A percentile compares a stretch with the other conserved stretches of the same genome.
These are phyloP conservation scores for Drosophila saltans DNA, from an alignment of 1,140 invertebrate species.

Conservation along the genomic window DNA sequence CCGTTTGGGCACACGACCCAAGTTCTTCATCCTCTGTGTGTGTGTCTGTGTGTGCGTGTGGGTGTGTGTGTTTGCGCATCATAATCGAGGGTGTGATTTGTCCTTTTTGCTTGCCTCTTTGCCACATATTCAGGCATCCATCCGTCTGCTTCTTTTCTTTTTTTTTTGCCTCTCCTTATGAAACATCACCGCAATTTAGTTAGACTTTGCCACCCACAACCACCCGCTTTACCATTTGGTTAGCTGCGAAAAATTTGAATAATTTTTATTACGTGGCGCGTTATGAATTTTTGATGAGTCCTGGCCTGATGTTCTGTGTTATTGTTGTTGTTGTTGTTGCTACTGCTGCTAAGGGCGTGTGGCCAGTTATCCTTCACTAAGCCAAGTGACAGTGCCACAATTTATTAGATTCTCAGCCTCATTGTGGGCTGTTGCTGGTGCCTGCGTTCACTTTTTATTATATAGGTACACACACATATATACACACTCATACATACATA, in stretches of 20 bases:
- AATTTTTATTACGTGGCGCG: constrained; percentile 82
- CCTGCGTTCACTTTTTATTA: constrained; percentile 23
- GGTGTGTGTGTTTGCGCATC: constrained; percentile 54
- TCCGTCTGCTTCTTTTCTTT: neutral
- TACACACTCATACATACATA: neutral
- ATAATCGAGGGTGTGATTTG: constrained; percentile 82
- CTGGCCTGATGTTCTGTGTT: constrained; percentile 30
- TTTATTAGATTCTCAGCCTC: constrained; percentile 81
- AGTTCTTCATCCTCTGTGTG: constrained; percentile 17
- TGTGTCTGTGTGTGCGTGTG: neutral
- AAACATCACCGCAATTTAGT: constrained; percentile 80
- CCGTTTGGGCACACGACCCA: constrained; percentile 71
- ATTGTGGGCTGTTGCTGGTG: constrained; percentile 48
- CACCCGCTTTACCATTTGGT: constrained; percentile 20
- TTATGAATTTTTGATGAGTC: constrained; percentile 82
- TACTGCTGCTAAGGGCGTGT: constrained; percentile 54
- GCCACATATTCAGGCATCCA: constrained; percentile 38
- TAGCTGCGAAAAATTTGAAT: constrained; percentile 81
- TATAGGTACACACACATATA: neutral
- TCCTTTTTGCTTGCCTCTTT: constrained; percentile 64
- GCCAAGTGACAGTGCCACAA: constrained; percentile 81
- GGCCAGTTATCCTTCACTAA: constrained; percentile 80
- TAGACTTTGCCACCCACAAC: constrained; percentile 39
- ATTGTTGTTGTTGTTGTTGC: constrained; percentile 41
- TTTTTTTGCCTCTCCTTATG: constrained; percentile 35